Conservation (phyloP, 2,797 vertebrate species). For the Chiroxiphia lanceolata region DNA sequence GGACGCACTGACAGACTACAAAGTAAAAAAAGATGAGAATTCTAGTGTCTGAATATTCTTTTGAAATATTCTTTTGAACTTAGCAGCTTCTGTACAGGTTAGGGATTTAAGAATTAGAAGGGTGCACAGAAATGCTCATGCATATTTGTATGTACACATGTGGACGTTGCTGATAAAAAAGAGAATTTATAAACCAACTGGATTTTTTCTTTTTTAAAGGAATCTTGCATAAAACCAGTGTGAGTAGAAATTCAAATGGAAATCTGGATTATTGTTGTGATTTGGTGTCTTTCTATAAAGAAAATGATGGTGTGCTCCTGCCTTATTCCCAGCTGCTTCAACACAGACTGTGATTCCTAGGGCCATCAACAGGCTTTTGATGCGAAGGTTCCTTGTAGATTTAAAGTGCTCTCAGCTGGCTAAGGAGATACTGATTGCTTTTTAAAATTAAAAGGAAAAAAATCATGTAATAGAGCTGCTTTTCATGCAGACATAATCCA, state of each 20-base stretch:
- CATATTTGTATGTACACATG: not conserved
- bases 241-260: not conserved
- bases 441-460: not conserved
- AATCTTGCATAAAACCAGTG: not conserved
- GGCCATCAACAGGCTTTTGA: not conserved
- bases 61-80: not conserved
- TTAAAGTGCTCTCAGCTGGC: not conserved
- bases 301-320: not conserved
- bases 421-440: not conserved
- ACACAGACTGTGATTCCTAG: rapidly evolving
- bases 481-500: not conserved
- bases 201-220: not conserved
- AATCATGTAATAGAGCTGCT: not conserved
- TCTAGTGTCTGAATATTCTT: not conserved
- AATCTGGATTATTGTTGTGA: not conserved
- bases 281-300: not conserved
- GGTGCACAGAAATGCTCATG: not conserved
- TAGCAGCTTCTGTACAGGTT: not conserved
- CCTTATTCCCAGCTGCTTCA: not conserved
- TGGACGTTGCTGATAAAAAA: not conserved
- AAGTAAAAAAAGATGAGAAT: not conserved
- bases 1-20: not conserved
- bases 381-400: not conserved
- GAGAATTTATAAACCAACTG: not conserved
- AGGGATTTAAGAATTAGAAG: not conserved